Evolutionary conservation across 2,888 invertebrate species (phyloP).

Genomic region (Linnaemya vulpina): DNA sequence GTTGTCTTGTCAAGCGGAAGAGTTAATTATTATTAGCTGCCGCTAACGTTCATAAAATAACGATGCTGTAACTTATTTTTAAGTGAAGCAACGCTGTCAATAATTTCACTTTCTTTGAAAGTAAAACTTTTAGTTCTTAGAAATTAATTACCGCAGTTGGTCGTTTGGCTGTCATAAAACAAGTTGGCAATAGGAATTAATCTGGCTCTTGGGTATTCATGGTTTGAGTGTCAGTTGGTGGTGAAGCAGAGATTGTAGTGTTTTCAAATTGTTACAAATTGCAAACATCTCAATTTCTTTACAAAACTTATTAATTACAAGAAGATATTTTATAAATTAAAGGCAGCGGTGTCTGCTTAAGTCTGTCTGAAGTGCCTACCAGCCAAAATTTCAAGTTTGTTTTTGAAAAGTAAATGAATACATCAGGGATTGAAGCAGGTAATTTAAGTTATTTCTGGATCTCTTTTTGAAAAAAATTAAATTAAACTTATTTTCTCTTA

Average conservation of each 20-base stretch:
- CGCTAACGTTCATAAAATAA: not conserved
- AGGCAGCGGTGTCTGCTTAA: not conserved
- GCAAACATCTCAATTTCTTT: not conserved
- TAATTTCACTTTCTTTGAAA: conserved; percentile 45
- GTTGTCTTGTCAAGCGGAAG: not conserved
- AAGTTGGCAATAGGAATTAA: not conserved
- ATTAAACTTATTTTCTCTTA: too few relatives aligned
- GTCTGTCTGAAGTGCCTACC: not conserved
- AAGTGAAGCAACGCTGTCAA: conserved; percentile 52
- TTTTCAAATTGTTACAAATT: not conserved
- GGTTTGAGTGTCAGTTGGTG: not conserved
- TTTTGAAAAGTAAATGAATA: too few relatives aligned
- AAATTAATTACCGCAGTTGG: conserved; percentile 14
- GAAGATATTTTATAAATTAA: not conserved
- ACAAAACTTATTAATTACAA: not conserved
- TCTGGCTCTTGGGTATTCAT: not conserved
- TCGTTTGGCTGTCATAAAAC: not conserved
- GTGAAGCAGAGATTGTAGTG: not conserved
- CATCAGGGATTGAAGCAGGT: too few relatives aligned
- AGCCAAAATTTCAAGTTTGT: not conserved
- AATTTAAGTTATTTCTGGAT: too few relatives aligned
- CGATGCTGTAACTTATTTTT: conserved; percentile 34
- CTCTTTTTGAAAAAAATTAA: too few relatives aligned
- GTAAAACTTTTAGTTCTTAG: conserved; percentile 2
- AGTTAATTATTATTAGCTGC: conserved; percentile 8